These are phyloP conservation scores for Ametastegia equiseti DNA, from an alignment of 2,888 invertebrate species.

Conservation along the genomic window DNA sequence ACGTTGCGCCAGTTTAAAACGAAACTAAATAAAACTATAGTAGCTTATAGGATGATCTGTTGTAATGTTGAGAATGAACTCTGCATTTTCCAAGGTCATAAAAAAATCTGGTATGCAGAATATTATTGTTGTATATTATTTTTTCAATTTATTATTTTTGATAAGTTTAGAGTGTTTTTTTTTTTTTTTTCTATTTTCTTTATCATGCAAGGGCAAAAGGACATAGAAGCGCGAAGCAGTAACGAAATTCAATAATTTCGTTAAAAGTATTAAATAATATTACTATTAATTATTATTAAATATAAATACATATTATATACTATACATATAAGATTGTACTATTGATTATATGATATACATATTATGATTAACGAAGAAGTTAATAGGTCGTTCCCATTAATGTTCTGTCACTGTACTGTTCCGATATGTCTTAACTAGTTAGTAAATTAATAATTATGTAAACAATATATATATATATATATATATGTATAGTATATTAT, in stretches of 20 bases:
- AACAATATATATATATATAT: conserved; percentile 58
- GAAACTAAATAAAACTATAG: too few species aligned
- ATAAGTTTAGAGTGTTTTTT: neutral
- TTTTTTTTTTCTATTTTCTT: neutral
- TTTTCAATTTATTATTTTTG: conserved; percentile 47
- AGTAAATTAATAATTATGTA: conserved; percentile 64
- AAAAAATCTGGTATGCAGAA: conserved; percentile 53
- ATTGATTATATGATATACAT: conserved; percentile 51
- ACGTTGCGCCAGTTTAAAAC: neutral
- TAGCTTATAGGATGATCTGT: conserved; percentile 1
- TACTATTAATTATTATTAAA: conserved; percentile 9
- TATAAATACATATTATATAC: too few species aligned
- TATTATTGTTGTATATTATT: conserved; percentile 58
- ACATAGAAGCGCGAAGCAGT: conserved; percentile 35
- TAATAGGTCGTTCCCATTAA: conserved; percentile 61
- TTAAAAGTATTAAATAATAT: conserved; percentile 28
- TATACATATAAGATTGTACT: conserved; percentile 40
- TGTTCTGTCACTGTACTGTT: conserved; percentile 69
- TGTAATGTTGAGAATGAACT: conserved; percentile 45
- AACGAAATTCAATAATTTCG: conserved; percentile 20
- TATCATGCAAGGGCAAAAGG: conserved; percentile 1
- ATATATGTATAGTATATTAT: conserved; percentile 21
- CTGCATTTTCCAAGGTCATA: neutral
- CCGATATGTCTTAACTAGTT: conserved; percentile 68
- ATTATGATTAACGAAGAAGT: conserved; percentile 54